Conservation (phyloP, 2,113 vertebrate genomes). For the Mixornis gularis region DNA sequence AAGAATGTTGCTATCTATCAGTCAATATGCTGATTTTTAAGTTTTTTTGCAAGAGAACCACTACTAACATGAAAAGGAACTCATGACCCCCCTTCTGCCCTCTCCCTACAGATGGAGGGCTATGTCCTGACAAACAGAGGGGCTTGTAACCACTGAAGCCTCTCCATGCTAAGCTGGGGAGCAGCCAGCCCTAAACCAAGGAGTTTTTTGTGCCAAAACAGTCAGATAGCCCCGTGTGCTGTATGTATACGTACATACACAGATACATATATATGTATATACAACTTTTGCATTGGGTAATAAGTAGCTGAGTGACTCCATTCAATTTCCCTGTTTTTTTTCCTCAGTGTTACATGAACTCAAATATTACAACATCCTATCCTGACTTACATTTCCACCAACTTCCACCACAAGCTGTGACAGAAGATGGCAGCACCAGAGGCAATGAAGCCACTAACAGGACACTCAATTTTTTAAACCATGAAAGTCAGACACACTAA, state of each 20-base stretch:
- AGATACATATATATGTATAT: fast-evolving
- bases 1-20: neutral
- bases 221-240: fast-evolving
- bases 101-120: neutral
- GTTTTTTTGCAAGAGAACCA: neutral
- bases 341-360: slow-evolving; percentile 21
- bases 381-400: slow-evolving; percentile 50
- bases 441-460: slow-evolving; percentile 19
- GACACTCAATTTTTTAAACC: slow-evolving; percentile 38
- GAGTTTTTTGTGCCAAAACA: neutral
- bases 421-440: slow-evolving; percentile 39
- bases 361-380: slow-evolving; percentile 47
- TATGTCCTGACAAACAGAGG: neutral
- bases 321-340: neutral
- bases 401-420: slow-evolving; percentile 11
- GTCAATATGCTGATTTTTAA: neutral
- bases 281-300: neutral
- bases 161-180: neutral
- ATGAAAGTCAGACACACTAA: slow-evolving; percentile 27
- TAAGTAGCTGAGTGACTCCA: neutral
- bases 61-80: neutral
- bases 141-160: neutral
- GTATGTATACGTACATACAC: fast-evolving
- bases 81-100: fast-evolving
- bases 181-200: neutral